A percentile compares a stretch with the other conserved stretches of the same genome.
Evolutionary conservation across 2,113 vertebrate species (phyloP).

Genomic region (Rhinogobius similis): DNA sequence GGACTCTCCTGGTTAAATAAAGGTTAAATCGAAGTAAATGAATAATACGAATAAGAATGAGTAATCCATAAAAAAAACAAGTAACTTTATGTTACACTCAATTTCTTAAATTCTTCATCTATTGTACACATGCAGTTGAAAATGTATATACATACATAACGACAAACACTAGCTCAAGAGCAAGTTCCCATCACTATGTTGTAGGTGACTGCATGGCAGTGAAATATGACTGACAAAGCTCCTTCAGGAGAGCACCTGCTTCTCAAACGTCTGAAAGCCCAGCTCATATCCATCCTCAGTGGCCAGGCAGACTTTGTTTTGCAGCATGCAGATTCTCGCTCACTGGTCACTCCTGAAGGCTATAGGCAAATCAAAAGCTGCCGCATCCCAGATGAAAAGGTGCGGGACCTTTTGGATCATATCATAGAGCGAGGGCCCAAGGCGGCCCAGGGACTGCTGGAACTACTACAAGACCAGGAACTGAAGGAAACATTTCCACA

Average conservation of each 20-base stretch:
- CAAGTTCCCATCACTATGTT: too few relatives aligned
- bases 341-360: slow-evolving; percentile 52
- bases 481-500: slow-evolving; percentile 70
- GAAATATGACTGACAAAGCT: slow-evolving; percentile 51
- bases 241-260: slow-evolving; percentile 37
- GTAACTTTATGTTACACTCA: too few relatives aligned
- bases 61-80: too few relatives aligned
- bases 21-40: too few relatives aligned
- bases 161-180: neutral
- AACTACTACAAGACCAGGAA: slow-evolving; percentile 47
- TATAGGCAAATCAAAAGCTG: slow-evolving; percentile 68
- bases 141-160: neutral
- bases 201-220: slow-evolving; percentile 17
- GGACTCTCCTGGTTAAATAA: too few relatives aligned
- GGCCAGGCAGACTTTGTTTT: slow-evolving; percentile 71
- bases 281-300: slow-evolving; percentile 66
- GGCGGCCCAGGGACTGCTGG: slow-evolving; percentile 47
- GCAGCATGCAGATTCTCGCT: slow-evolving; percentile 67
- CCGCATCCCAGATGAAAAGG: slow-evolving; percentile 51
- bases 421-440: slow-evolving; percentile 59
- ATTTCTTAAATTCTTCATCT: neutral
- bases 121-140: too few relatives aligned
- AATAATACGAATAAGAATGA: too few relatives aligned
- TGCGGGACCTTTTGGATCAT: slow-evolving; percentile 72
- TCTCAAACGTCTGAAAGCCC: slow-evolving; percentile 55